These are phyloP conservation scores for Nautilus pompilius DNA, from an alignment of 1,140 invertebrate genomes.

Conservation along the genomic window DNA sequence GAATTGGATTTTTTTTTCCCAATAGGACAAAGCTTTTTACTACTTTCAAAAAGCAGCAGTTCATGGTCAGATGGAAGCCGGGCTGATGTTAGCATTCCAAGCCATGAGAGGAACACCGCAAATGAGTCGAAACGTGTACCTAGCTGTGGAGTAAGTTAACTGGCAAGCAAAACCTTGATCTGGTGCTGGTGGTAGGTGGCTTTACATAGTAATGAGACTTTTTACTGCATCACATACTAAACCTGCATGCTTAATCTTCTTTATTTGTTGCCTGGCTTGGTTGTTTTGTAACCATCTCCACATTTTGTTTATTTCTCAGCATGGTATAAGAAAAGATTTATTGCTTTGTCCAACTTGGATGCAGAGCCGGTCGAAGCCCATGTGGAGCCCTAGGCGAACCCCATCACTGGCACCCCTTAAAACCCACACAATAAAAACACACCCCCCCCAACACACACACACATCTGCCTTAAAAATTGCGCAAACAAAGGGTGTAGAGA, in stretches of 20 bases:
- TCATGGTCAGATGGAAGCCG: constrained; percentile 36
- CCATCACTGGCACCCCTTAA: no score
- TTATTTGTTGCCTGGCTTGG: constrained; percentile 2
- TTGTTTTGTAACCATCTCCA: constrained; percentile 7
- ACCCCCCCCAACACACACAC: no score
- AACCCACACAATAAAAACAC: no score
- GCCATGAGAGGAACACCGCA: constrained; percentile 30
- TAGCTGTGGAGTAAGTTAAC: constrained; percentile 36
- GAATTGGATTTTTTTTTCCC: constrained; percentile 2
- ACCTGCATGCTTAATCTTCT: not conserved
- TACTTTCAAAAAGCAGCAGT: constrained; percentile 31
- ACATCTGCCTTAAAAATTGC: no score
- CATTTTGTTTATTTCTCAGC: not conserved
- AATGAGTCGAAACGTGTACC: constrained; percentile 11
- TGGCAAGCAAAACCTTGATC: no score
- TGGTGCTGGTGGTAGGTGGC: no score
- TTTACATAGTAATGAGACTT: no score
- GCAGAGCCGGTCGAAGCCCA: not conserved
- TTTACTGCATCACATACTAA: no score
- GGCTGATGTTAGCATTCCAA: constrained; percentile 28
- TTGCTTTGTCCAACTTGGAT: not conserved
- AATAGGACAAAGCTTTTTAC: constrained; percentile 28
- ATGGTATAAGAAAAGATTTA: no score
- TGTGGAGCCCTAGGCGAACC: no score
- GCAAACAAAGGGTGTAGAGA: no score